Evolutionary conservation across 2,888 invertebrate species (phyloP).

Genomic region (Periphyllus acericola): DNA sequence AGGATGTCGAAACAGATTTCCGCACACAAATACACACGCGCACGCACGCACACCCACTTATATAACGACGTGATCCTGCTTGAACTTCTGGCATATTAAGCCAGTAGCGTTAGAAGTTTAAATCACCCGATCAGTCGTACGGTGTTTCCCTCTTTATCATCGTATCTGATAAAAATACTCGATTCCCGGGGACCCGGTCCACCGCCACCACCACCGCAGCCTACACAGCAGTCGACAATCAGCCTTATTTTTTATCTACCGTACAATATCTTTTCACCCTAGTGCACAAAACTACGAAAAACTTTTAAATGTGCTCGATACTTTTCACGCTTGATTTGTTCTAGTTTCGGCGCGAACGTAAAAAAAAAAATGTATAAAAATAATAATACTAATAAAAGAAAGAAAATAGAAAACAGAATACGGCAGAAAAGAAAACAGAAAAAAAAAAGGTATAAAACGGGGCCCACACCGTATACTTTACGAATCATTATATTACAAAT

Average conservation of each 20-base stretch:
- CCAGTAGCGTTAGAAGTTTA: slow-evolving; percentile 28
- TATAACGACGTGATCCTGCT: neutral
- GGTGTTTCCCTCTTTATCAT: slow-evolving; percentile 16
- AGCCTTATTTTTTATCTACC: slow-evolving; percentile 28
- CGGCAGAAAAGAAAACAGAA: neutral
- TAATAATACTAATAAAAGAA: neutral
- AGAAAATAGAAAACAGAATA: neutral
- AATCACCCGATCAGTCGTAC: slow-evolving; percentile 28
- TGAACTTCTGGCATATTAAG: slow-evolving; percentile 16
- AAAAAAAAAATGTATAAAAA: neutral
- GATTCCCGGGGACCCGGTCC: neutral
- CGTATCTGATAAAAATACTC: slow-evolving; percentile 33
- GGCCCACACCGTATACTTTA: slow-evolving; percentile 13
- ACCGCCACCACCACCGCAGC: neutral
- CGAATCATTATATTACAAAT: slow-evolving; percentile 5
- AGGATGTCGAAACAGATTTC: neutral
- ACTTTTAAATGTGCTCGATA: slow-evolving; percentile 59
- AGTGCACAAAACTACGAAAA: slow-evolving; percentile 54
- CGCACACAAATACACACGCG: neutral
- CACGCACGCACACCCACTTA: no score
- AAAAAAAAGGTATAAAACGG: neutral
- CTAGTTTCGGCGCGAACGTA: slow-evolving; percentile 13
- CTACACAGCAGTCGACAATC: neutral
- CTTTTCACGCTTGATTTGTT: slow-evolving; percentile 53
- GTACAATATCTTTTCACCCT: slow-evolving; percentile 52